Conservation (phyloP, 2,888 invertebrate species). For the Camptogramma bilineatum region DNA sequence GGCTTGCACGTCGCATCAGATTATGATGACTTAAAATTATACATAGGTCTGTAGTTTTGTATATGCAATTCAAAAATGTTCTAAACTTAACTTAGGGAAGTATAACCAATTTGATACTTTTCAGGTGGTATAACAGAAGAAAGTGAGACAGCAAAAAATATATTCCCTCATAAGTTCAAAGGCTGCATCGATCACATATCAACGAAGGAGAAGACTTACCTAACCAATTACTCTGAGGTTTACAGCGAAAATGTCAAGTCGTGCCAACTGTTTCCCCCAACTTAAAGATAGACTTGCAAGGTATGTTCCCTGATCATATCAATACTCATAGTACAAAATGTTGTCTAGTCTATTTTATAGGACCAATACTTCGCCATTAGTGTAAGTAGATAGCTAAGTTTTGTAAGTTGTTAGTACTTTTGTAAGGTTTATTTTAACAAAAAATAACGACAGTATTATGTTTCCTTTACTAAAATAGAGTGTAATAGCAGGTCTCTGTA, state of each 20-base stretch:
- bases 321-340: slow-evolving; percentile 74
- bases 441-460: slow-evolving; percentile 6
- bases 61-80: not conserved
- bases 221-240: slow-evolving; percentile 68
- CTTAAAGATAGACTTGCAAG: slow-evolving; percentile 43
- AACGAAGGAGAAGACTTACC: slow-evolving; percentile 60
- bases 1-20: slow-evolving; percentile 53
- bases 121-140: slow-evolving; percentile 85
- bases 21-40: slow-evolving; percentile 66
- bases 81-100: not conserved
- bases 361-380: slow-evolving; percentile 51
- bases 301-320: slow-evolving; percentile 26
- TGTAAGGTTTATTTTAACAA: slow-evolving; percentile 21
- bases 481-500: slow-evolving; percentile 27
- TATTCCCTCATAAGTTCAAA: slow-evolving; percentile 84
- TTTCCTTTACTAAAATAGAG: slow-evolving; percentile 11
- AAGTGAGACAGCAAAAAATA: slow-evolving; percentile 69
- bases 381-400: slow-evolving; percentile 33
- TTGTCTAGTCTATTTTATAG: slow-evolving; percentile 69
- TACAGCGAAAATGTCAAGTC: slow-evolving; percentile 78
- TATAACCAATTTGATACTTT: slow-evolving; percentile 11
- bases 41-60: slow-evolving; percentile 59
- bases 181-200: slow-evolving; percentile 87
- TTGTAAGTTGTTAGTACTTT: slow-evolving; percentile 29
- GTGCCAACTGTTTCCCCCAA: slow-evolving; percentile 76